Conservation (phyloP, 2,113 vertebrate genomes). For the Forbesichthys papilliferus region DNA sequence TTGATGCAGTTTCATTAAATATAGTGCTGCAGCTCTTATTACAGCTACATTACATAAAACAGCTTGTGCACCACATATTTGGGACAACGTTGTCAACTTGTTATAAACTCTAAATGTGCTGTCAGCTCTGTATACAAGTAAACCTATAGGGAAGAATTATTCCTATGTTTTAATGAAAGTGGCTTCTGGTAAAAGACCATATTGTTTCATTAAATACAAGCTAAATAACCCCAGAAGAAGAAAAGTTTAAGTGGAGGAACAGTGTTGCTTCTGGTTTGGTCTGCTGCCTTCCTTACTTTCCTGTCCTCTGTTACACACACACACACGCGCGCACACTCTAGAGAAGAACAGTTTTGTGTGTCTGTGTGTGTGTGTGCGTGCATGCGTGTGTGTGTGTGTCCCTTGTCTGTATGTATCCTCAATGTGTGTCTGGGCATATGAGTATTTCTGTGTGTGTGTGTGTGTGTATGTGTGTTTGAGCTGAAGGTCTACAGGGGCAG, state of each 20-base stretch:
- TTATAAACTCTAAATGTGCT: not conserved
- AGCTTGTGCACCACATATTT: too few species aligned
- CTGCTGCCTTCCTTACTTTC: slow-evolving; percentile 54
- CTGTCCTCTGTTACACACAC: slow-evolving; percentile 50
- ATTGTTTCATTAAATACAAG: slow-evolving; percentile 36
- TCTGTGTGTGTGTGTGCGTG: slow-evolving; percentile 13
- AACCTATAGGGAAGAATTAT: not conserved
- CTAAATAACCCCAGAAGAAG: slow-evolving; percentile 44
- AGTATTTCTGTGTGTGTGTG: slow-evolving; percentile 8
- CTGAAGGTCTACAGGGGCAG: slow-evolving; percentile 50
- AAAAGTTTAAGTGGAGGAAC: slow-evolving; percentile 51
- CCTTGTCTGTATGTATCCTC: too few species aligned
- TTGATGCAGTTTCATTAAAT: too few species aligned
- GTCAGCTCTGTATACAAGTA: not conserved
- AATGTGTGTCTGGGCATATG: not conserved
- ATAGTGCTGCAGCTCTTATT: too few species aligned
- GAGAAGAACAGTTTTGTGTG: slow-evolving; percentile 15
- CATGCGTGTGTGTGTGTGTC: slow-evolving; percentile 34
- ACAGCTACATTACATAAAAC: too few species aligned
- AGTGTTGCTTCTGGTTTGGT: slow-evolving; percentile 57
- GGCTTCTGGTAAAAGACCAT: slow-evolving; percentile 15
- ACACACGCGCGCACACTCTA: not conserved
- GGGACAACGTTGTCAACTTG: too few species aligned
- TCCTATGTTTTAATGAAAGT: slow-evolving; percentile 20
- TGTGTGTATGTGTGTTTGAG: slow-evolving; percentile 40